Conservation (phyloP, 30 jellyfish, hydroid and myxozoan species). For the Cassiopea andromeda region DNA sequence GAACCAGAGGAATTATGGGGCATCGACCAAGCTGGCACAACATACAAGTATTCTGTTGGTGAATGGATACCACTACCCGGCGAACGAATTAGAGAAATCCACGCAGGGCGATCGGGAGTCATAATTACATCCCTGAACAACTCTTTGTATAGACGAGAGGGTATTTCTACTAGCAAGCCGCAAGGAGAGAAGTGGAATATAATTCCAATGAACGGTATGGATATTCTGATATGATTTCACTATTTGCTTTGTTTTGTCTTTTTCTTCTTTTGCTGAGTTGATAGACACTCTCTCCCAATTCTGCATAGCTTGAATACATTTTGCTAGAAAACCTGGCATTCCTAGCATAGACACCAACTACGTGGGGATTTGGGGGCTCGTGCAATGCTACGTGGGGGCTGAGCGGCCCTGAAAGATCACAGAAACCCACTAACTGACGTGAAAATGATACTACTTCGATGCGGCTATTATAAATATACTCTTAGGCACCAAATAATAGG, state of each 20-base stretch:
- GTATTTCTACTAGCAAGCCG: constrained; percentile 29
- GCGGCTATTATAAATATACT: no score
- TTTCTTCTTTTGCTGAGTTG: not conserved
- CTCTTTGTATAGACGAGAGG: constrained; percentile 22
- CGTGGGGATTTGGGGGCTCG: no score
- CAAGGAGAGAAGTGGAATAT: constrained; percentile 25
- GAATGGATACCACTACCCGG: constrained; percentile 37
- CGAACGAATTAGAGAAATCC: constrained; percentile 31
- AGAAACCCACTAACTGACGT: no score
- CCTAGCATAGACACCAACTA: no score
- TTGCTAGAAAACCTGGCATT: no score
- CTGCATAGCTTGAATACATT: no score
- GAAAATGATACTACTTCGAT: no score
- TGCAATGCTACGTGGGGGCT: no score
- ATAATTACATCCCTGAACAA: constrained; percentile 18
- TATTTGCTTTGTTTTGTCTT: not conserved
- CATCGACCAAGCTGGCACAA: constrained; percentile 18
- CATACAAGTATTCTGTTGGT: constrained; percentile 24
- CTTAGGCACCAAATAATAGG: no score
- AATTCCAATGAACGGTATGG: constrained; percentile 14
- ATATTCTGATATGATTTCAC: no score
- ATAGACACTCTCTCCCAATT: no score
- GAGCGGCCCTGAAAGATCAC: no score
- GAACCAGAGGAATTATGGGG: constrained; percentile 55
- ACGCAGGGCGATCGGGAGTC: constrained; percentile 47